Base-by-base conservation (phyloP, 1,140 invertebrate genomes). In the Vanessa tameamea region DNA sequence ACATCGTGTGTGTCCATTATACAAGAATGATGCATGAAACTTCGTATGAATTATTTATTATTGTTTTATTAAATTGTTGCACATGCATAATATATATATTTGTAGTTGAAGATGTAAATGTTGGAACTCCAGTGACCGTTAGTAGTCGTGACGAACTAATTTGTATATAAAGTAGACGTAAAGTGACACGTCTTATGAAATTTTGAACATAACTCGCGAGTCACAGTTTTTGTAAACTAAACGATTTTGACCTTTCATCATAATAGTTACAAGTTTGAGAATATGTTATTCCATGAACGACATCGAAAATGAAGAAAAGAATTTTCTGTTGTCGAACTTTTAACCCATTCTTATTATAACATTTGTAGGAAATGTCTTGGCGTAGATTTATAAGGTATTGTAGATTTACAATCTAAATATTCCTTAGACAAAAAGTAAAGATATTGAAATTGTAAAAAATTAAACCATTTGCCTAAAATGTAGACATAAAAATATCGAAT, bases 121-220 rank as follows among this genome's bases (percentile, higher is more conserved):
- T 59, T 59, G 23, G 12, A 20, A 26, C 23, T 26, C 23, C 20
- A n/a, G 14, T 65, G 31, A 65, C 50, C 43, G 67, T 57, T 63
- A 47, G 51, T 47, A 50, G 67, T 75, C 73, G 67, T 70, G 73
- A 75, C 50, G 47, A 37, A 48, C 51, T 75, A 31, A 66, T 75
- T 74, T 63, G 50, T 47, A 31, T 37, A 43, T 48, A n/a, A 61
- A 47, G 63, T 14, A 15, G 9, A 67, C 47, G 20, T 26, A 59
- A 26, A 43, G 48, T 51, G 55, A 12, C 23, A 59, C 55, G 23
- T 14, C 12, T 59, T 59, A 59, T 59, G 55, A 59, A 59, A 59
- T 59, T 26, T 26, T n/a, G 23, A 59, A 59, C 14, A 20, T 26
- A 59, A 11, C 11, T 26, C n/a, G n/a, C 0, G 15, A 9, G 51